These are phyloP conservation scores for Eurois occulta DNA, from an alignment of 2,888 invertebrate species.

Conservation along the genomic window DNA sequence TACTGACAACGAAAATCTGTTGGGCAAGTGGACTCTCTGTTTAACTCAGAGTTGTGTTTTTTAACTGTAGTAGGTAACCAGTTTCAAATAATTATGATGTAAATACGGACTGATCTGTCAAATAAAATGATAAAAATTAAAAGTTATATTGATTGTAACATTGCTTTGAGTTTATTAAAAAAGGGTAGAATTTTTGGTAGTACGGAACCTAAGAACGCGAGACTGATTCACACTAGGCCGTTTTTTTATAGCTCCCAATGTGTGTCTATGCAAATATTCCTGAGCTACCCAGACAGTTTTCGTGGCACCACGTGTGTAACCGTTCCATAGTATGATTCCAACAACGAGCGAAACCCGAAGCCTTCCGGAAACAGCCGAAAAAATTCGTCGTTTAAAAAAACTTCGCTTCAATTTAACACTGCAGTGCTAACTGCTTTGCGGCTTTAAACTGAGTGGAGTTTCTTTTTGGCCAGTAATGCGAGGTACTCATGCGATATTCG, in stretches of 20 bases:
- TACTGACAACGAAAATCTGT: not conserved
- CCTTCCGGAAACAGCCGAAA: slow-evolving; percentile 28
- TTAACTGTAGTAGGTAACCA: not conserved
- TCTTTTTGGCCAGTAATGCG: slow-evolving; percentile 50
- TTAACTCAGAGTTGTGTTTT: not conserved
- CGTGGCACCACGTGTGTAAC: not conserved
- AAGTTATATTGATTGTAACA: not conserved
- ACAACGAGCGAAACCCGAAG: slow-evolving; percentile 18
- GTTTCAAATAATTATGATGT: not conserved
- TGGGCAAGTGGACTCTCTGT: not conserved
- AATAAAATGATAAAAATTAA: too few relatives aligned
- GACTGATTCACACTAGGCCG: not conserved
- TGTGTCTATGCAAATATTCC: slow-evolving; percentile 31
- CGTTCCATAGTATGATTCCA: slow-evolving; percentile 18
- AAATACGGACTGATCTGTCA: not conserved
- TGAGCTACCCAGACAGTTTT: slow-evolving; percentile 7
- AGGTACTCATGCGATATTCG: slow-evolving; percentile 46
- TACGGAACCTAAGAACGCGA: too few relatives aligned
- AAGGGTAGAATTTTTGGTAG: not conserved
- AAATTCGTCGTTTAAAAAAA: slow-evolving; percentile 26
- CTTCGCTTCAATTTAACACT: slow-evolving; percentile 43
- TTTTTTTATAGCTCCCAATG: slow-evolving; percentile 19
- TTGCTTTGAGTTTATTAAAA: not conserved
- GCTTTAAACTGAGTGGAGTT: slow-evolving; percentile 44
- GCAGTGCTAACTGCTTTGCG: slow-evolving; percentile 56